Conservation (phyloP, 2,888 invertebrate genomes). For the Pediacus dermestoides region DNA sequence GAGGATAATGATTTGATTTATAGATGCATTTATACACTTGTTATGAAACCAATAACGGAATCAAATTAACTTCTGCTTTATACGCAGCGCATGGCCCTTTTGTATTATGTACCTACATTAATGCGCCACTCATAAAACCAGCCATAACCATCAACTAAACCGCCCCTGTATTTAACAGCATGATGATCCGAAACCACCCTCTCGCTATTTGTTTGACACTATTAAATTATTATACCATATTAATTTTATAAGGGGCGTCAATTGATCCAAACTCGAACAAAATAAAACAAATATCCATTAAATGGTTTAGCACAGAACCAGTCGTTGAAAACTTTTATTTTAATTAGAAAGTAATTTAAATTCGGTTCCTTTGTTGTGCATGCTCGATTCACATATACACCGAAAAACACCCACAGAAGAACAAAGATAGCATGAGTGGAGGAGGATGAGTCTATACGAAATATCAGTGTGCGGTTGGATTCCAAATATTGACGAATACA, state of each 20-base stretch:
- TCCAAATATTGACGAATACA: conserved; percentile 41
- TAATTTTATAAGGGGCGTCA: conserved; percentile 6
- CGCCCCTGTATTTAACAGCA: conserved; percentile 6
- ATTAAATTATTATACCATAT: conserved; percentile 22
- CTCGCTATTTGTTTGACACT: conserved; percentile 22
- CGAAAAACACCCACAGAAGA: too few relatives aligned
- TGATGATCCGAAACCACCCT: conserved; percentile 13
- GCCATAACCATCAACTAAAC: too few relatives aligned
- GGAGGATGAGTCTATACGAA: too few relatives aligned
- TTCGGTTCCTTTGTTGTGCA: conserved; percentile 6
- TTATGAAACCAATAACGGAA: conserved; percentile 41
- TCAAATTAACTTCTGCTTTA: conserved; percentile 38
- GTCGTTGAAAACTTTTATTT: conserved; percentile 8
- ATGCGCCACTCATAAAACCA: too few relatives aligned
- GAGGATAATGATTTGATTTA: conserved; percentile 44
- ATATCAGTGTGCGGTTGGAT: conserved; percentile 31
- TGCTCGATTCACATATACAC: too few relatives aligned
- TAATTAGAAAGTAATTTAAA: conserved; percentile 10
- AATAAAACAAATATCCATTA: too few relatives aligned
- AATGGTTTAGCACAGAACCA: too few relatives aligned
- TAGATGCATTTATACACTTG: conserved; percentile 43
- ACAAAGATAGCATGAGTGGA: too few relatives aligned
- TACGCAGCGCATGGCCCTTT: conserved; percentile 18
- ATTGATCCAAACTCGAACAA: conserved; percentile 5
- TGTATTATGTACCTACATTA: too few relatives aligned